These are phyloP conservation scores for Ischnura elegans DNA, from an alignment of 2,888 invertebrate species.

Conservation along the genomic window DNA sequence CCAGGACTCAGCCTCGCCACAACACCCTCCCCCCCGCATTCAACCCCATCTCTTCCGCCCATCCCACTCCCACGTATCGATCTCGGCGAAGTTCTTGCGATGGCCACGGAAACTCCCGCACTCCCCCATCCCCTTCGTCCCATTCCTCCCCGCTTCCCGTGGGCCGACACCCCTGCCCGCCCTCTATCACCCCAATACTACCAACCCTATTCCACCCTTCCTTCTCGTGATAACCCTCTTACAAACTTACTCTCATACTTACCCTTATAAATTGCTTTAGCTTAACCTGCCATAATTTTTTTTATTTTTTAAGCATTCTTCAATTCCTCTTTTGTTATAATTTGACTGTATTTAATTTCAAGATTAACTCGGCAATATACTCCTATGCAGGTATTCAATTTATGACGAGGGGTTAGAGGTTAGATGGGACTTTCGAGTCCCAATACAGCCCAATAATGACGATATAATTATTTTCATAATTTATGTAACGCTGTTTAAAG, in stretches of 20 bases:
- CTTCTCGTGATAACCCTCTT: background rate
- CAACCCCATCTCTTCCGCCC: background rate
- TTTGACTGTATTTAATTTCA: no score
- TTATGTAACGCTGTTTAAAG: no score
- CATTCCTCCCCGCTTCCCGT: background rate
- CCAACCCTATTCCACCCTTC: background rate
- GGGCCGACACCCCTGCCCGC: background rate
- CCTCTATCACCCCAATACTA: background rate
- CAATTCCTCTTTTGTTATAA: no score
- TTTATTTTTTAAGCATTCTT: no score
- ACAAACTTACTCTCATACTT: background rate
- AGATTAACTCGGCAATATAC: no score
- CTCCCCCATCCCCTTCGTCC: background rate
- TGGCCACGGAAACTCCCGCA: conserved; percentile 33
- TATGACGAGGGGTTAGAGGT: no score
- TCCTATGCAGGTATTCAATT: no score
- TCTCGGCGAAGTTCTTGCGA: conserved; percentile 57
- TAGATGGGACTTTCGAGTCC: no score
- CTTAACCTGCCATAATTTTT: no score
- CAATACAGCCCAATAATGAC: no score
- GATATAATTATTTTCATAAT: no score
- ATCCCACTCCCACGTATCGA: conserved; percentile 24
- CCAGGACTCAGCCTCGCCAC: background rate
- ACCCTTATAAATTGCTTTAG: no score
- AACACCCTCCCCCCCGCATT: background rate